phyloP scores from a whole-genome alignment of 1,140 invertebrate species.

The Drosophila rufa region DNA sequence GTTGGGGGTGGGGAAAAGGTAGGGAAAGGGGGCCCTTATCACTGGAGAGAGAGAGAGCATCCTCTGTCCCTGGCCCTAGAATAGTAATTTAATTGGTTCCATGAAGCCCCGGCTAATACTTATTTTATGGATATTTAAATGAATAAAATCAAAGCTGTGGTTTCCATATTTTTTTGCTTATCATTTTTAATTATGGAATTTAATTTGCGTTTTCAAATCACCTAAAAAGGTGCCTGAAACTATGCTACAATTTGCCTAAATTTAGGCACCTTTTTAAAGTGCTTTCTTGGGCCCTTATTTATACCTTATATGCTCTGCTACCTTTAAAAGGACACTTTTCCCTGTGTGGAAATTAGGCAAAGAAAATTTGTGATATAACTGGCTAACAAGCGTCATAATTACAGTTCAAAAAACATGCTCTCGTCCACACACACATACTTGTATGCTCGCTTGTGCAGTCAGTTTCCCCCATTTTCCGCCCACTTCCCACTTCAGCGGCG shows the following conservation, averaged over 20 bases:
- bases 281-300: too few relatives aligned
- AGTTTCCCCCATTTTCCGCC: conserved; percentile 11
- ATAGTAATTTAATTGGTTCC: conserved; percentile 29
- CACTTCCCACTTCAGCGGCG: conserved; percentile 5
- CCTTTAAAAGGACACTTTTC: neutral
- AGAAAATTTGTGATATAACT: conserved; percentile 8
- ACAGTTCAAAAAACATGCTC: conserved; percentile 28
- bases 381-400: conserved; percentile 52
- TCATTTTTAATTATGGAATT: neutral
- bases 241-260: too few relatives aligned
- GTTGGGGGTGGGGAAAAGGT: neutral
- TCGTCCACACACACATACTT: neutral
- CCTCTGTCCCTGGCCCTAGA: conserved; percentile 6
- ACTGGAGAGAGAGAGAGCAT: neutral
- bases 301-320: neutral
- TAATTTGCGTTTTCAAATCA: too few relatives aligned
- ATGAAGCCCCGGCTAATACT: conserved; percentile 5
- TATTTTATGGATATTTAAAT: neutral
- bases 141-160: neutral
- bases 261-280: too few relatives aligned
- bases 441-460: neutral
- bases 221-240: too few relatives aligned
- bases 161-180: neutral
- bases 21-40: neutral
- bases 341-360: neutral